These are phyloP conservation scores for Drosophila nasuta DNA, from an alignment of 1,140 invertebrate species.

Conservation along the genomic window DNA sequence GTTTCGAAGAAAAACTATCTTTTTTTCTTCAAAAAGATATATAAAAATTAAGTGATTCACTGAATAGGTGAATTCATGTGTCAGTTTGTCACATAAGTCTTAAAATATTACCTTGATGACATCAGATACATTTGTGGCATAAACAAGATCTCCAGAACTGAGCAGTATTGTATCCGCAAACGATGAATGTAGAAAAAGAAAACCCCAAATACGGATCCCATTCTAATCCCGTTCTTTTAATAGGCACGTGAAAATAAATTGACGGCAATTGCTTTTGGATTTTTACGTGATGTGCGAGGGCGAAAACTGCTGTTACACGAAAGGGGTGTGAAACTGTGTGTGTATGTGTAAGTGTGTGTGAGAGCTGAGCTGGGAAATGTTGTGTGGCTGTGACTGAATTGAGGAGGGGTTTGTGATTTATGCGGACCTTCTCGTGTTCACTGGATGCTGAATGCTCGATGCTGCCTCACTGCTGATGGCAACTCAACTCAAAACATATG, in stretches of 20 bases:
- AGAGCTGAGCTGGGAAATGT: constrained; percentile 20
- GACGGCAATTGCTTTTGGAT: constrained; percentile 47
- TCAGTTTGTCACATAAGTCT: constrained; percentile 16
- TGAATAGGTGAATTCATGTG: not conserved
- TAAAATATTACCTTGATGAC: constrained; percentile 14
- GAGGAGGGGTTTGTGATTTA: constrained; percentile 60
- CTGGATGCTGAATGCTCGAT: constrained; percentile 22
- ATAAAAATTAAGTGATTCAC: not conserved
- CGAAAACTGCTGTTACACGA: constrained; percentile 51
- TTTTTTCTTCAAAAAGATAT: no score
- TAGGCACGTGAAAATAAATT: constrained; percentile 55
- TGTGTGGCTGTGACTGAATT: constrained; percentile 52
- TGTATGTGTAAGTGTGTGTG: constrained; percentile 14
- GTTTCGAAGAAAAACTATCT: no score
- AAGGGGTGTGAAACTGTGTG: constrained; percentile 63
- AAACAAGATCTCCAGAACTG: constrained; percentile 19
- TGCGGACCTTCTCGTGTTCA: constrained; percentile 53
- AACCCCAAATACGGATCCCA: constrained; percentile 24
- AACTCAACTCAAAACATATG: constrained; percentile 78
- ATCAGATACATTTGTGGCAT: constrained; percentile 8
- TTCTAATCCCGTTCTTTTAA: constrained; percentile 41
- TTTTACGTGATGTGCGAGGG: constrained; percentile 45
- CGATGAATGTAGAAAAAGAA: not conserved
- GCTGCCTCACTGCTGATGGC: constrained; percentile 61
- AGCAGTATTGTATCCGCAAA: not conserved